Evolutionary conservation across 2,797 vertebrate genomes (phyloP), one percentile per base, ranked within the genome.

Genomic region (Apogon talboti): DNA sequence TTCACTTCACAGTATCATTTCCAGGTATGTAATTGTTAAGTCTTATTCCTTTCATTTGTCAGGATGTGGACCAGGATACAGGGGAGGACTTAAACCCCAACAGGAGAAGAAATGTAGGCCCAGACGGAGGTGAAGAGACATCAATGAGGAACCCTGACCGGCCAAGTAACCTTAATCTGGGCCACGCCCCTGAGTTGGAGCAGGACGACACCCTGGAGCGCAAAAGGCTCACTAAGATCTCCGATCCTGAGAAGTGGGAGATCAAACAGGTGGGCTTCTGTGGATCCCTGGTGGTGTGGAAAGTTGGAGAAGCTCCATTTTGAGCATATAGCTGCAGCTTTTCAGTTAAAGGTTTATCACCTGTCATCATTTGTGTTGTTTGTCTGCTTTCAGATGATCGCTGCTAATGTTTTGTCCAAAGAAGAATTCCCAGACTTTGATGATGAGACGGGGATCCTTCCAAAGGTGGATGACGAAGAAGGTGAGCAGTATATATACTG

Each of bases 371-470:
- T 61, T 7, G 1, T 12, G 1, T 18, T 12, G 1, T 18, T 9
- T 19, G 18, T 81, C 52, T 33, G 11, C 38, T 44, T 42, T 51
- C 81, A 99, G 98, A 99, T 99, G 98, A 98, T 99, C 41, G 98
- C 98, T 61, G 98, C 98, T 66, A 99, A 99, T 7, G 98, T 99
- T 10, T 92, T 99, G 66, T 98, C 98, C 58, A 98, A 98, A 84
- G 98, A 99, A 71, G 98, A 99, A 74, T 99, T 98, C 81, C 98
- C 98, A 18, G 98, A 99, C 88, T 99, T 99, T 11, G 98, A 99
- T 56, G 98, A 99, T 66, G 98, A 99, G 91, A 99, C 98, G 0
- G 98, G 98, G 4, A 99, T 99, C 79, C 95, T 99, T 55, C 98
- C 98, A 45, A 99, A 99, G 89, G 96, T 99, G 2, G 97, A 99